A percentile compares a stretch with the other conserved stretches of the same genome.
Conservation (phyloP, 2,888 invertebrate genomes). For the Sinopyrophorus schimmeli region DNA sequence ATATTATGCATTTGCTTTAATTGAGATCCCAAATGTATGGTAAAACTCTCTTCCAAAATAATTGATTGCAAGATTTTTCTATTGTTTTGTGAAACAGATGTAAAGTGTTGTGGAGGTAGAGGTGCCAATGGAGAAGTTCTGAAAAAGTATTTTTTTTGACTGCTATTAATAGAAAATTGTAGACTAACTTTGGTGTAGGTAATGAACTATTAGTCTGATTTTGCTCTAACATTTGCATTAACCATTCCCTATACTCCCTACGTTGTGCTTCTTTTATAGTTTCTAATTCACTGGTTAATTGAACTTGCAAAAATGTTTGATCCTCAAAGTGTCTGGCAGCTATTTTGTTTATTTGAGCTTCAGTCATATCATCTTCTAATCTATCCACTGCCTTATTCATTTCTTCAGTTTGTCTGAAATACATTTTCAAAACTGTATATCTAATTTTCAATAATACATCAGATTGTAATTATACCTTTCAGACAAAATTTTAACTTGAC, state of each 20-base stretch:
- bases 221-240: slow-evolving; percentile 78
- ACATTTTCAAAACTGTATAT: slow-evolving; percentile 7
- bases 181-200: slow-evolving; percentile 59
- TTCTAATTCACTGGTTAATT: slow-evolving; percentile 84
- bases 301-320: slow-evolving; percentile 80
- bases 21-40: slow-evolving; percentile 96
- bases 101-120: slow-evolving; percentile 37
- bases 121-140: slow-evolving; percentile 58
- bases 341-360: slow-evolving; percentile 82
- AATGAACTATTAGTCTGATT: slow-evolving; percentile 63
- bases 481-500: slow-evolving; percentile 70
- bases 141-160: no score
- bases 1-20: slow-evolving; percentile 99
- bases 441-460: slow-evolving; percentile 6
- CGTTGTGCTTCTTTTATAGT: slow-evolving; percentile 83
- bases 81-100: slow-evolving; percentile 22
- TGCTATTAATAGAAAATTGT: no score
- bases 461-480: slow-evolving; percentile 48
- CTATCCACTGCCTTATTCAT: slow-evolving; percentile 85
- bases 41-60: slow-evolving; percentile 89
- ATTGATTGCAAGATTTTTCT: slow-evolving; percentile 36
- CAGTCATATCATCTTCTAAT: slow-evolving; percentile 75
- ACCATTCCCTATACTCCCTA: slow-evolving; percentile 86
- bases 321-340: slow-evolving; percentile 81
- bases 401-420: slow-evolving; percentile 77